Percentiles rank a stretch among this genome's conserved stretches.
phyloP scores from a whole-genome alignment of 2,797 vertebrate species.

The Taenioides sp. region DNA sequence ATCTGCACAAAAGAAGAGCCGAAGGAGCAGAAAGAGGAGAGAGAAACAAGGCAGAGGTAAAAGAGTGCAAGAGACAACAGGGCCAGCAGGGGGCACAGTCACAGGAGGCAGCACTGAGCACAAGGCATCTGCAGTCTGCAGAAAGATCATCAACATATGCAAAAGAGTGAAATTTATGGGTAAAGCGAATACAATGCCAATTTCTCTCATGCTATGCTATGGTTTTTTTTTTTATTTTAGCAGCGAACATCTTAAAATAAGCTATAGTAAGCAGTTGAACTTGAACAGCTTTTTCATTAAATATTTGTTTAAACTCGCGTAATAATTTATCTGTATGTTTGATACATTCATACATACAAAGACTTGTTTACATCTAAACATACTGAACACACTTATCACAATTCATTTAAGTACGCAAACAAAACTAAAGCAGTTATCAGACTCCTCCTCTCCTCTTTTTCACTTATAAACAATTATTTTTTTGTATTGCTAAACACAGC shows the following conservation, averaged over 20 bases:
- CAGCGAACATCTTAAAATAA: no score
- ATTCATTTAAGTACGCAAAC: constrained; percentile 22
- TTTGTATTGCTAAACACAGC: constrained; percentile 57
- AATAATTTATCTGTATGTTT: not conserved
- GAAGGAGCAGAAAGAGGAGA: constrained; percentile 53
- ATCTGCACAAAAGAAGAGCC: constrained; percentile 87
- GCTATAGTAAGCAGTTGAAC: not conserved
- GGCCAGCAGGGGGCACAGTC: constrained; percentile 64
- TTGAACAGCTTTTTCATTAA: not conserved
- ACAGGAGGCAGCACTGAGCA: constrained; percentile 52
- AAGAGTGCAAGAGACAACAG: constrained; percentile 77
- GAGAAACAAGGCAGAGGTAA: constrained; percentile 72
- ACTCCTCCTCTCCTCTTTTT: constrained; percentile 8
- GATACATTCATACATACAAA: constrained; percentile 1
- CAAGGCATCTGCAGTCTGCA: constrained; percentile 53
- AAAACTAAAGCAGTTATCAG: constrained; percentile 31
- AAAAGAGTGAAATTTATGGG: no score
- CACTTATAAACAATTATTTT: constrained; percentile 31
- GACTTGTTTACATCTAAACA: constrained; percentile 6
- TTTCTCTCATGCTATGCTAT: no score
- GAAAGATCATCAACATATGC: no score
- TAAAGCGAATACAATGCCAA: no score
- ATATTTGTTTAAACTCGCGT: not conserved
- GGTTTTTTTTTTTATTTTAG: no score
- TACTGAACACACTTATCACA: not conserved